Conservation (phyloP, 2,888 invertebrate genomes). For the Sarcophaga subvicina region DNA sequence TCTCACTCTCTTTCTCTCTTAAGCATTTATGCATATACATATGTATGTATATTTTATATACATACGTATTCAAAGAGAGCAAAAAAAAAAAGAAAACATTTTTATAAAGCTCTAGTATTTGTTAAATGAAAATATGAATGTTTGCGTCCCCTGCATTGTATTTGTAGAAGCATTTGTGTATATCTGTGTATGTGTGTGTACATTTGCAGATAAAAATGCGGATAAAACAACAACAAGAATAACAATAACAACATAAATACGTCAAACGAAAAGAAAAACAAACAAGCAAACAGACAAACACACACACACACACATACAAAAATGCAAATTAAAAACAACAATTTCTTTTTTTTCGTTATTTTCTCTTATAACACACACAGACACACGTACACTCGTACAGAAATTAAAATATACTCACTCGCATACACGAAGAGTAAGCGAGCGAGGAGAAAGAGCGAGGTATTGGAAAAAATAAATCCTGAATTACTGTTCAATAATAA, state of each 20-base stretch:
- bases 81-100: background rate
- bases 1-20: background rate
- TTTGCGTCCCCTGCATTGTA: background rate
- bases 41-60: too few species aligned
- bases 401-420: background rate
- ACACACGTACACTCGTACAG: background rate
- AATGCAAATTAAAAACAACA: slow-evolving; percentile 60
- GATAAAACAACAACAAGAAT: slow-evolving; percentile 20
- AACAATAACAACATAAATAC: slow-evolving; percentile 4
- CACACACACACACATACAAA: slow-evolving; percentile 3
- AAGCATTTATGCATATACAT: too few species aligned
- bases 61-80: too few species aligned
- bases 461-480: slow-evolving; percentile 20
- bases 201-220: slow-evolving; percentile 62
- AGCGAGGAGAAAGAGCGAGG: background rate
- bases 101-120: background rate
- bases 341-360: background rate
- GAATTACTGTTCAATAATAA: slow-evolving; percentile 26
- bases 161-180: background rate
- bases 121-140: slow-evolving; percentile 33
- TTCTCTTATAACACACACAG: background rate
- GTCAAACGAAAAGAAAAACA: slow-evolving; percentile 53
- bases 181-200: slow-evolving; percentile 4
- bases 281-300: slow-evolving; percentile 43
- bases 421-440: background rate